phyloP scores from a whole-genome alignment of 2,113 vertebrate genomes.

The Platichthys flesus region DNA sequence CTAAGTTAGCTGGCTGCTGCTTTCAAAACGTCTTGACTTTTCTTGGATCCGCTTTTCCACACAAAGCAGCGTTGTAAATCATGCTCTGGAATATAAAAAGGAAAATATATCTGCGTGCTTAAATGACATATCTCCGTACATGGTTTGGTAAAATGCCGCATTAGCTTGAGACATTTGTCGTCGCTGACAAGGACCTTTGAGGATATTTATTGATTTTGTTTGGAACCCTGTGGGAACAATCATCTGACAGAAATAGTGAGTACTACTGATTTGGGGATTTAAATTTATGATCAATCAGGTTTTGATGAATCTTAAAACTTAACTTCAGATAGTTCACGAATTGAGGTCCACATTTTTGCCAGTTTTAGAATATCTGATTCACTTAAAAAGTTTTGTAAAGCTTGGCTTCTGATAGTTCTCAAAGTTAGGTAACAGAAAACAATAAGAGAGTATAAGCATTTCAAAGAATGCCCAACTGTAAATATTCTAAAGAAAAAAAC shows the following conservation, averaged over 20 bases:
- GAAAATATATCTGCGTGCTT: background rate
- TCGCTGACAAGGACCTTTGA: background rate
- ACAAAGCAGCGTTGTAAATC: background rate
- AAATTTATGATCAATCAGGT: background rate
- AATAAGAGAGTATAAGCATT: no score
- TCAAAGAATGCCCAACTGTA: background rate
- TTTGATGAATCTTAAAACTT: no score
- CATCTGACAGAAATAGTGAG: background rate
- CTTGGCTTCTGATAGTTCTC: background rate
- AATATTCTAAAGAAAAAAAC: background rate
- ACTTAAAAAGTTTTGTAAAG: background rate
- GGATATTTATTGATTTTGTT: background rate
- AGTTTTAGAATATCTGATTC: background rate
- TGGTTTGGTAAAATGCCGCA: background rate
- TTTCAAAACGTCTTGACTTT: background rate
- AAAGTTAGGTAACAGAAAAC: no score
- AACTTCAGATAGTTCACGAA: background rate
- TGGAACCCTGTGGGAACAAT: background rate
- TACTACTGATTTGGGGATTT: background rate
- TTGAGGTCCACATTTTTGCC: background rate
- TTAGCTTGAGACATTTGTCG: background rate
- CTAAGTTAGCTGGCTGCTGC: background rate
- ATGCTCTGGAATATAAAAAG: background rate
- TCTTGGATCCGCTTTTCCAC: background rate
- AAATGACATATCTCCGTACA: background rate